Percentiles rank a stretch among this genome's conserved stretches.
Conservation (phyloP, 2,113 vertebrate species). For the Plotosus lineatus region DNA sequence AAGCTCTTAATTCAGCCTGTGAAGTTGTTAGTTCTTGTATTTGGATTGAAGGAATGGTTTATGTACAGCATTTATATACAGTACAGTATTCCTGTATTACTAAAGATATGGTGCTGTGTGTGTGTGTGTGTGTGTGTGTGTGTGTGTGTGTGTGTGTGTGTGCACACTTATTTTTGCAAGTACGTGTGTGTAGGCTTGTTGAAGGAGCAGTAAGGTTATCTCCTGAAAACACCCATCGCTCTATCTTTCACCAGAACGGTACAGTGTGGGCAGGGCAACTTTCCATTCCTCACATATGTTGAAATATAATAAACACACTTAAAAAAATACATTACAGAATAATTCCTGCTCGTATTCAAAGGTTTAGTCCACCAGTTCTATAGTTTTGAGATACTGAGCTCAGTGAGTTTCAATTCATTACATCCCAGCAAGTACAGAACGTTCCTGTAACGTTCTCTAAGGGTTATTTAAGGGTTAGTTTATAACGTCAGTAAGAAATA, state of each 20-base stretch:
- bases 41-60: neutral
- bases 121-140: neutral
- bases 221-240: slow-evolving; percentile 36
- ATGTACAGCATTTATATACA: neutral
- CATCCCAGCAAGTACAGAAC: too few relatives aligned
- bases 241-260: slow-evolving; percentile 36
- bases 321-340: too few relatives aligned
- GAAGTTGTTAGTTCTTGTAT: neutral
- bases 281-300: slow-evolving; percentile 7
- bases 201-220: slow-evolving; percentile 20
- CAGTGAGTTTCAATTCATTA: neutral
- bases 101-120: neutral
- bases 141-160: neutral
- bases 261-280: slow-evolving; percentile 26
- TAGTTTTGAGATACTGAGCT: neutral
- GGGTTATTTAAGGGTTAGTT: too few relatives aligned
- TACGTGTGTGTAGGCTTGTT: slow-evolving; percentile 13
- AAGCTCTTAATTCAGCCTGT: neutral
- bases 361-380: neutral
- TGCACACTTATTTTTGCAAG: neutral
- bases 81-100: neutral
- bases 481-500: too few relatives aligned
- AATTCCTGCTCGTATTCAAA: neutral
- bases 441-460: too few relatives aligned
- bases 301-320: neutral